Evolutionary conservation across 2,113 vertebrate genomes (phyloP).

Genomic region (Melanerpes aurifrons): DNA sequence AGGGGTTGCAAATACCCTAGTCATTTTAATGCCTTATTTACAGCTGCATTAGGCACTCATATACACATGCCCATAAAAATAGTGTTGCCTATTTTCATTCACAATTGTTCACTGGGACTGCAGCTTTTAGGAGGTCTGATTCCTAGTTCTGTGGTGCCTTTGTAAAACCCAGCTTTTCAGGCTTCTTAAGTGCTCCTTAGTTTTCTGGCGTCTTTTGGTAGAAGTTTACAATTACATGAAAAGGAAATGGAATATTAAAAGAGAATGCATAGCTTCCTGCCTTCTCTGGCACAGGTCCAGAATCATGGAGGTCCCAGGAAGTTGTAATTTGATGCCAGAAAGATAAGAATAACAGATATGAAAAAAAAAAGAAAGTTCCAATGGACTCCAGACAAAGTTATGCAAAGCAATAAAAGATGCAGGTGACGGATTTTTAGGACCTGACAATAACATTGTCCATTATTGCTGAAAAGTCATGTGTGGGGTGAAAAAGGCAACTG

Average conservation of each 20-base stretch:
- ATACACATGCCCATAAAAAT: not conserved
- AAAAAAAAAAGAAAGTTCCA: constrained; percentile 37
- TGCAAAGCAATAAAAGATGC: constrained; percentile 52
- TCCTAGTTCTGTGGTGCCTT: not conserved
- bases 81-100: not conserved
- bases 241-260: constrained; percentile 22
- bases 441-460: constrained; percentile 60
- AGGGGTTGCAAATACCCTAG: constrained; percentile 25
- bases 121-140: not conserved
- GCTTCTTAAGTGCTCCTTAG: not conserved
- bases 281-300: not conserved
- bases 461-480: constrained; percentile 7
- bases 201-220: not conserved
- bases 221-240: not conserved
- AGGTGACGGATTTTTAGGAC: constrained; percentile 57
- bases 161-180: not conserved
- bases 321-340: not conserved
- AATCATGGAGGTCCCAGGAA: constrained; percentile 46
- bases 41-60: constrained; percentile 17
- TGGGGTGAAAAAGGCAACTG: constrained; percentile 54
- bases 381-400: constrained; percentile 43
- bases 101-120: not conserved
- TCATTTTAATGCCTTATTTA: constrained; percentile 64
- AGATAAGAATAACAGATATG: constrained; percentile 48
- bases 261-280: not conserved